These are phyloP conservation scores for Cygnus atratus DNA, from an alignment of 2,113 vertebrate species.

Conservation along the genomic window DNA sequence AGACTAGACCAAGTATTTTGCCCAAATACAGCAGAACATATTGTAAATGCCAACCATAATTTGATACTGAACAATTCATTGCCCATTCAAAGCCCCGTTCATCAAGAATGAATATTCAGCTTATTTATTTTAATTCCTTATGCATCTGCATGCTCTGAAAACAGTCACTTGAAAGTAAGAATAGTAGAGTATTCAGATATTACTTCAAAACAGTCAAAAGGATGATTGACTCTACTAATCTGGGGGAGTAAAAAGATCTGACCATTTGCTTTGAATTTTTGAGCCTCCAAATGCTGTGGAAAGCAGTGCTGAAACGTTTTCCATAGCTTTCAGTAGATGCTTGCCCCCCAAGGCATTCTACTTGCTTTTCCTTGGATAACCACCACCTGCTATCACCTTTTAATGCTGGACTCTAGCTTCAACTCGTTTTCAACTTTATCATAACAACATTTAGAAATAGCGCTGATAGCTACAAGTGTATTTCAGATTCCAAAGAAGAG, in stretches of 20 bases:
- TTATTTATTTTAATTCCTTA: neutral
- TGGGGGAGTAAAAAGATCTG: neutral
- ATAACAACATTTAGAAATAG: neutral
- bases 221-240: neutral
- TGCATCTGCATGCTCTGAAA: neutral
- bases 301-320: neutral
- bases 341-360: neutral
- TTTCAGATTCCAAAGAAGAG: neutral
- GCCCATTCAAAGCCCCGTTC: neutral
- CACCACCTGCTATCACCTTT: neutral
- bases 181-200: neutral
- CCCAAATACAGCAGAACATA: fast-evolving
- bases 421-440: neutral
- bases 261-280: neutral
- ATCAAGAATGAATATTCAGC: neutral
- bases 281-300: neutral
- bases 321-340: neutral
- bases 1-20: neutral
- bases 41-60: neutral
- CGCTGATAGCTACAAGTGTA: neutral
- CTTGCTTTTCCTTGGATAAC: neutral
- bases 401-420: neutral
- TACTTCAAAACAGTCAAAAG: neutral
- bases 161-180: neutral
- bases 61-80: neutral